phyloP scores from a whole-genome alignment of 1,140 invertebrate species.

The Phocides pigmalion region DNA sequence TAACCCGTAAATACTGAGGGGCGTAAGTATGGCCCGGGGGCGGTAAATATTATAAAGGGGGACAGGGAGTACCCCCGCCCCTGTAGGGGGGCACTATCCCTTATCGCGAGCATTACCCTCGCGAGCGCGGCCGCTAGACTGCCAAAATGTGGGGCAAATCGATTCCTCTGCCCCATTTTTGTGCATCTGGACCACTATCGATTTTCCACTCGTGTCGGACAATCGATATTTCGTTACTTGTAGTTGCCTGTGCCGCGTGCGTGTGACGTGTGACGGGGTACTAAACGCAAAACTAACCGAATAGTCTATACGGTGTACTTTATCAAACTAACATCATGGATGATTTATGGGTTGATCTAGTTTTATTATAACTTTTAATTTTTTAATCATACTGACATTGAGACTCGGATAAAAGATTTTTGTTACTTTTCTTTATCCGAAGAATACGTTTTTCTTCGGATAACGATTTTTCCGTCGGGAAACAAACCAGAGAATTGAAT shows the following conservation, averaged over 20 bases:
- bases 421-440: too few species aligned
- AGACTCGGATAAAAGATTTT: too few species aligned
- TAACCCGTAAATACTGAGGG: slow-evolving; percentile 83
- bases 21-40: slow-evolving; percentile 81
- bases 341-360: too few species aligned
- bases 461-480: too few species aligned
- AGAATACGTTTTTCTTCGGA: too few species aligned
- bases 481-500: too few species aligned
- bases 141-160: slow-evolving; percentile 82
- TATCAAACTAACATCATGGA: not conserved
- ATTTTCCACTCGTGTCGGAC: slow-evolving; percentile 60
- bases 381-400: too few species aligned
- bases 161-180: slow-evolving; percentile 81
- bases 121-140: slow-evolving; percentile 73
- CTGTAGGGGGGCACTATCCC: slow-evolving; percentile 76
- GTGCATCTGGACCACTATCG: slow-evolving; percentile 82
- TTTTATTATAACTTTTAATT: not conserved
- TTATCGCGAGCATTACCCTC: slow-evolving; percentile 83
- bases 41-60: slow-evolving; percentile 82
- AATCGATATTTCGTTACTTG: slow-evolving; percentile 51
- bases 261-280: slow-evolving; percentile 6
- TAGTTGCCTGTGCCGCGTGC: slow-evolving; percentile 3
- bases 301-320: not conserved
- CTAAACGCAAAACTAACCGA: slow-evolving; percentile 10
- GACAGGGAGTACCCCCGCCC: slow-evolving; percentile 62